These are phyloP conservation scores for Pyralis farinalis DNA, from an alignment of 2,888 invertebrate genomes.

Conservation along the genomic window DNA sequence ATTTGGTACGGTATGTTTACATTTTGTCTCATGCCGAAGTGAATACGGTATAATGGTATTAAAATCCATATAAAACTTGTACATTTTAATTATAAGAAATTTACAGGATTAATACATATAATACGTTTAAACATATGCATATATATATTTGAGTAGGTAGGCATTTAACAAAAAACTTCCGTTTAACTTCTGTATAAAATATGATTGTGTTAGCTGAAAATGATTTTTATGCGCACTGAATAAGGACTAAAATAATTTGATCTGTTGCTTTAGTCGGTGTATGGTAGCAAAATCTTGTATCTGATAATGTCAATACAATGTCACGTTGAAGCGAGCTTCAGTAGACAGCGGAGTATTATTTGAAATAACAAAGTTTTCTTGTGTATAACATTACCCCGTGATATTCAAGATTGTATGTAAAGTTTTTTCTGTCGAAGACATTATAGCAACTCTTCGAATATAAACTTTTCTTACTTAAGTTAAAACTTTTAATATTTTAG, in stretches of 20 bases:
- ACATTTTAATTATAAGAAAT: too few species aligned
- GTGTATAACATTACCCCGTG: not conserved
- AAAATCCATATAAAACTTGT: too few species aligned
- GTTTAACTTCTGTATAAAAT: too few species aligned
- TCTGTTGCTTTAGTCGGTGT: not conserved
- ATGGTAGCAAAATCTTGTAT: conserved; percentile 3
- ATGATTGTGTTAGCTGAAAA: not conserved
- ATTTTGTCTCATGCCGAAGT: too few species aligned
- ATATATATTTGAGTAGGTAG: not conserved
- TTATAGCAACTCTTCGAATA: too few species aligned
- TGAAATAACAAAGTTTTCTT: conserved; percentile 5
- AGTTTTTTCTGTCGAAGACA: too few species aligned
- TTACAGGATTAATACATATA: too few species aligned
- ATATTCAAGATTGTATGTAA: not conserved
- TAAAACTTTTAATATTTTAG: too few species aligned
- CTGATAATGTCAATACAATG: conserved; percentile 10
- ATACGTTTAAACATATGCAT: too few species aligned
- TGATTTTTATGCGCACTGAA: not conserved
- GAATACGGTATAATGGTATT: too few species aligned
- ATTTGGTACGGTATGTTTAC: too few species aligned
- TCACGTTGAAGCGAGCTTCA: conserved; percentile 3
- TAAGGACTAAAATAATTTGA: not conserved
- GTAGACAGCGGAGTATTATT: conserved; percentile 5
- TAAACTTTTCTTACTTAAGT: too few species aligned
- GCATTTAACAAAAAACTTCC: not conserved